Evolutionary conservation across 2,888 invertebrate species (phyloP).

Genomic region (Meiosimyza platycephala): DNA sequence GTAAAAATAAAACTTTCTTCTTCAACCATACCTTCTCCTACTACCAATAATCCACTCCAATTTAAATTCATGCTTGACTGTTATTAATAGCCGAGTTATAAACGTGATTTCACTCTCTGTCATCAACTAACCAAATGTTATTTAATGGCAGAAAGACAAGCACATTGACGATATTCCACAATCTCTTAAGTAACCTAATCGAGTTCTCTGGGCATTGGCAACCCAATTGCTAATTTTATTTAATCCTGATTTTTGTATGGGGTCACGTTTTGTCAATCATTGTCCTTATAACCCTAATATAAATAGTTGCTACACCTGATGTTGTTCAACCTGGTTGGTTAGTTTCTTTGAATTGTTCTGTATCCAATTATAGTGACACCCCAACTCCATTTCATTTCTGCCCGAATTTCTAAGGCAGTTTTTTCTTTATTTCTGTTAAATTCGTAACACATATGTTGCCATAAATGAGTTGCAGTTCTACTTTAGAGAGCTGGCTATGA

Average conservation of each 20-base stretch:
- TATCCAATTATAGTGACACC: too few species aligned
- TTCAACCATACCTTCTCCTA: too few species aligned
- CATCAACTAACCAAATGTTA: conserved; percentile 2
- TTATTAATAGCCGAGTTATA: not conserved
- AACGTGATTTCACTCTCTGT: conserved; percentile 8
- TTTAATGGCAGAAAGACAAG: not conserved
- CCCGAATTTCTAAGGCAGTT: not conserved
- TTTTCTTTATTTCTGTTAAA: not conserved
- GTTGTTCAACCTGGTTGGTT: conserved; percentile 39
- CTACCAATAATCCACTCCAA: not conserved
- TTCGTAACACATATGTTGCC: conserved; percentile 9
- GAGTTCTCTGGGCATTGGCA: not conserved
- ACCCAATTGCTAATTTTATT: not conserved
- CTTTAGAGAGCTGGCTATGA: not conserved
- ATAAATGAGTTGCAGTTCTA: conserved; percentile 7
- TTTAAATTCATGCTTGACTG: not conserved
- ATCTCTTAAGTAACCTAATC: too few species aligned
- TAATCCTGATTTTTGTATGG: conserved; percentile 27
- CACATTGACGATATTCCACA: not conserved
- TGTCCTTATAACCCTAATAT: conserved; percentile 64
- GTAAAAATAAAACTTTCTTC: too few species aligned
- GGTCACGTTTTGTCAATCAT: conserved; percentile 63
- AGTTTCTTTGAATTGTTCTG: too few species aligned
- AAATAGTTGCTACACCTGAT: conserved; percentile 60
- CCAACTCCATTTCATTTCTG: too few species aligned